phyloP scores from a whole-genome alignment of 2,888 invertebrate species.

The Ichneumon xanthorius region DNA sequence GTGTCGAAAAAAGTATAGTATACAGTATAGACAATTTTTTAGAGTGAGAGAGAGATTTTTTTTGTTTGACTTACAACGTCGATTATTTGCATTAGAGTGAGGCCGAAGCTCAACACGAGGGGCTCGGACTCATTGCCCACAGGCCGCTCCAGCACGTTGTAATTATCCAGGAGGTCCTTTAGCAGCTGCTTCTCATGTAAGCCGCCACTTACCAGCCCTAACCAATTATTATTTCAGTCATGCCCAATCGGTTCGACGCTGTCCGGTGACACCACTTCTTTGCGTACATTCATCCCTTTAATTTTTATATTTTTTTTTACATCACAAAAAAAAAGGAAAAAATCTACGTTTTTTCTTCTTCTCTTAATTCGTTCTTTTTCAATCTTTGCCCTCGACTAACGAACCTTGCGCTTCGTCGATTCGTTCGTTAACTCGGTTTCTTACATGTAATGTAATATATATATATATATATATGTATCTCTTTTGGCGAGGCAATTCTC shows the following conservation, averaged over 20 bases:
- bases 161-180: conserved; percentile 95
- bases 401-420: not conserved
- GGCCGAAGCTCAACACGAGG: conserved; percentile 97
- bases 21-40: conserved; percentile 63
- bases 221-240: conserved; percentile 82
- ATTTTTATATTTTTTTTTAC: conserved; percentile 22
- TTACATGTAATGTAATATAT: not conserved
- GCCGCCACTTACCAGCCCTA: conserved; percentile 91
- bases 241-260: conserved; percentile 68
- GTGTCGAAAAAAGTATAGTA: conserved; percentile 54
- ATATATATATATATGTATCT: conserved; percentile 1
- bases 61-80: conserved; percentile 93
- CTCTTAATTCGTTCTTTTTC: not conserved
- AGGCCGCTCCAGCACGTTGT: conserved; percentile 97
- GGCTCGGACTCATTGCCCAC: conserved; percentile 98
- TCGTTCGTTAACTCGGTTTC: not conserved
- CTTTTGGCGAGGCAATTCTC: conserved; percentile 39
- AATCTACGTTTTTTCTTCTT: not conserved
- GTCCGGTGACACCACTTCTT: conserved; percentile 67
- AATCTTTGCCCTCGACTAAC: conserved; percentile 25
- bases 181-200: conserved; percentile 96
- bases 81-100: conserved; percentile 99
- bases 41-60: conserved; percentile 69
- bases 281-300: conserved; percentile 60
- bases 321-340: not conserved